Evolutionary conservation across 2,113 vertebrate genomes (phyloP).

Genomic region (Danionella cerebrum): DNA sequence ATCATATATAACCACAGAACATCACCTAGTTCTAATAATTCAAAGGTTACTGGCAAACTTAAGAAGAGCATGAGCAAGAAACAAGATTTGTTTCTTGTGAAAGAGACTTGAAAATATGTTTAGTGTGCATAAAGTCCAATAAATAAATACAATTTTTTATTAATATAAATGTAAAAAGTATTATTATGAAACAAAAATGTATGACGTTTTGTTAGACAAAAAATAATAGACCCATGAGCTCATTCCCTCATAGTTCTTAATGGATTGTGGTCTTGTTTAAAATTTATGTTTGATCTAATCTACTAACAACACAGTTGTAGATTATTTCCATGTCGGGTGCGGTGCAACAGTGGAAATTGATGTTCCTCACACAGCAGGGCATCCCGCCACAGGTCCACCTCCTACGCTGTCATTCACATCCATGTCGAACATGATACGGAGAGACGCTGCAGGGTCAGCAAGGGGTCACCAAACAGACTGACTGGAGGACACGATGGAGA

Average conservation of each 20-base stretch:
- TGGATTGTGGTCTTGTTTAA: not conserved
- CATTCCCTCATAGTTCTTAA: not conserved
- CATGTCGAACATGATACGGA: not conserved
- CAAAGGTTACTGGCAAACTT: too few species aligned
- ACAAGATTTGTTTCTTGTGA: too few species aligned
- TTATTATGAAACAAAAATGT: too few species aligned
- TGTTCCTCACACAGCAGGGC: constrained; percentile 22
- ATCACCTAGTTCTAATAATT: too few species aligned
- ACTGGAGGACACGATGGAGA: not conserved
- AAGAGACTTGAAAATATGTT: too few species aligned
- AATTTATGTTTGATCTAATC: not conserved
- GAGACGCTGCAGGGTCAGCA: not conserved
- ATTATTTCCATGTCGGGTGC: constrained; percentile 21
- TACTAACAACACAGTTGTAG: constrained; percentile 10
- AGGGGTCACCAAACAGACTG: not conserved
- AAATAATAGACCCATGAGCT: too few species aligned
- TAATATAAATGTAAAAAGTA: too few species aligned
- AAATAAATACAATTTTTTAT: too few species aligned
- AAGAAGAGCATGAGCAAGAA: too few species aligned
- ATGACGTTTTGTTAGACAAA: too few species aligned
- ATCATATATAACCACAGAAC: too few species aligned
- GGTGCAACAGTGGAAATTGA: constrained; percentile 24
- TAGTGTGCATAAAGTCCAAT: too few species aligned
- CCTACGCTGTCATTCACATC: not conserved
- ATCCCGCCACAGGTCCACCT: not conserved